Conservation (phyloP, 1,140 invertebrate genomes). For the Campoletis sonorensis region DNA sequence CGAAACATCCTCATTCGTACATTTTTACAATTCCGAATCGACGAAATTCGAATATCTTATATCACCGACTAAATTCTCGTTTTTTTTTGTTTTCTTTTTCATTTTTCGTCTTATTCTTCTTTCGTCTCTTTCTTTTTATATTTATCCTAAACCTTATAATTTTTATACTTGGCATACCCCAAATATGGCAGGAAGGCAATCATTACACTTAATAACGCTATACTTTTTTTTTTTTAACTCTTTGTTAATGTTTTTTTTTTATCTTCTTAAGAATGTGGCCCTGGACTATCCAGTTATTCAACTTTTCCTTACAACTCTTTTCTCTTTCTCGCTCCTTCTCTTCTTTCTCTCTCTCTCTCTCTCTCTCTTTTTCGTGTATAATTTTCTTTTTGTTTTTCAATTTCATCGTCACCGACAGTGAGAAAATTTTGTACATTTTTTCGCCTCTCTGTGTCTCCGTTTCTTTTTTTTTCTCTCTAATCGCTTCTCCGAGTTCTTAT, state of each 20-base stretch:
- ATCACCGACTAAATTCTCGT: constrained; percentile 48
- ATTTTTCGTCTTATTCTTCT: no score
- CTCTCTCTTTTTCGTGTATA: constrained; percentile 43
- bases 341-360: no score
- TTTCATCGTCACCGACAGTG: constrained; percentile 27
- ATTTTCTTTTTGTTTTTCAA: background rate
- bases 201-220: constrained; percentile 75
- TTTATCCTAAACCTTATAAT: constrained; percentile 76
- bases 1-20: no score
- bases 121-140: constrained; percentile 60
- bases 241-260: constrained; percentile 58
- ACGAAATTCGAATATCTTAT: constrained; percentile 61
- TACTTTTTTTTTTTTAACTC: constrained; percentile 60
- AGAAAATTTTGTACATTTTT: constrained; percentile 53
- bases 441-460: constrained; percentile 38
- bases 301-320: constrained; percentile 35
- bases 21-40: constrained; percentile 44
- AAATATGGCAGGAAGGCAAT: constrained; percentile 78
- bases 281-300: constrained; percentile 38
- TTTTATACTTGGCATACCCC: constrained; percentile 78
- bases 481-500: background rate
- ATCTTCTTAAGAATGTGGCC: constrained; percentile 6
- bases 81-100: no score
- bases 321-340: constrained; percentile 30
- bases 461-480: background rate